These are phyloP conservation scores for Hapalemur alaotrensis DNA, from an alignment of 2,797 vertebrate species.

Conservation along the genomic window DNA sequence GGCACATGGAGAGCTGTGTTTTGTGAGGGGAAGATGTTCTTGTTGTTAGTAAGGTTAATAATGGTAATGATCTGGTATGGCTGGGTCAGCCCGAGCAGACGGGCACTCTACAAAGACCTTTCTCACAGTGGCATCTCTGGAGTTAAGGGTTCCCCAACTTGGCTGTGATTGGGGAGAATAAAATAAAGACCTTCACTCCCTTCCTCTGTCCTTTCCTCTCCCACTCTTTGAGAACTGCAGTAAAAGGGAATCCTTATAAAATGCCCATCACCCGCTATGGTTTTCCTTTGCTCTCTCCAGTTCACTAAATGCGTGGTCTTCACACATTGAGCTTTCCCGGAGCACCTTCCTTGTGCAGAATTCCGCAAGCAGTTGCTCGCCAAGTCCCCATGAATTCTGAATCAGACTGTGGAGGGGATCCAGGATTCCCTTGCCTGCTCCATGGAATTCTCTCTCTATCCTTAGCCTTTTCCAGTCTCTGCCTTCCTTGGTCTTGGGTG, in stretches of 20 bases:
- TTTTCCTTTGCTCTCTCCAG: not conserved
- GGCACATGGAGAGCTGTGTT: not conserved
- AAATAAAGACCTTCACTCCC: slow-evolving; percentile 1
- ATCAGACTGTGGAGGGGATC: not conserved
- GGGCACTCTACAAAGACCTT: not conserved
- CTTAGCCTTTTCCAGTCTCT: not conserved
- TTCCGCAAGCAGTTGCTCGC: not conserved
- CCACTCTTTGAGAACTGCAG: not conserved
- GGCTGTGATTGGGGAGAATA: not conserved
- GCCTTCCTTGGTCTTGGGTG: not conserved
- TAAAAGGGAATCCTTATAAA: not conserved
- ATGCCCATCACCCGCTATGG: not conserved
- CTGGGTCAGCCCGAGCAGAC: not conserved
- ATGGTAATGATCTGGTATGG: not conserved
- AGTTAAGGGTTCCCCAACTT: not conserved
- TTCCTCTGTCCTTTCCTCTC: not conserved
- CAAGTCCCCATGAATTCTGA: not conserved
- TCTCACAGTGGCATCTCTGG: not conserved
- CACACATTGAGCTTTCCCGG: not conserved
- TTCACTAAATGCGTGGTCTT: not conserved
- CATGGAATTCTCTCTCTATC: not conserved
- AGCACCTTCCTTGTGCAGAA: not conserved
- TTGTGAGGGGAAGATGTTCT: not conserved
- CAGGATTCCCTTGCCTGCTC: slow-evolving; percentile 8
- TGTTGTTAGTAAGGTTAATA: slow-evolving; percentile 52